Percentiles rank a stretch among this genome's conserved stretches.
Evolutionary conservation across 2,888 invertebrate genomes (phyloP).

Genomic region (Meteorus cinctellus): DNA sequence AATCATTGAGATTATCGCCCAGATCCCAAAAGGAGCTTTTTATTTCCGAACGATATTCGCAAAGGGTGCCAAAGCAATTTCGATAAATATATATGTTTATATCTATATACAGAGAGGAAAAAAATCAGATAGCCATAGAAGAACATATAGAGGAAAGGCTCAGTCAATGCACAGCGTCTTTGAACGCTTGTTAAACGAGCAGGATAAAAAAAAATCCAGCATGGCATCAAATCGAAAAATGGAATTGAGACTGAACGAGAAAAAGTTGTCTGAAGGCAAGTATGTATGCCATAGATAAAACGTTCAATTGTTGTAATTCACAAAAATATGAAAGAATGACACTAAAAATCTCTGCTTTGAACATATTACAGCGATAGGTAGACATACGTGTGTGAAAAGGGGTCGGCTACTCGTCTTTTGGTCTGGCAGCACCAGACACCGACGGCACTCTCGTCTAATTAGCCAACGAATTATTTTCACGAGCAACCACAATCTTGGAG

Average conservation of each 20-base stretch:
- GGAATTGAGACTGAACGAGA: not conserved
- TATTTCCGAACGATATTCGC: not conserved
- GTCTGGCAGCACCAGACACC: not conserved
- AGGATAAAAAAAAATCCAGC: not conserved
- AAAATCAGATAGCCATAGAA: not conserved
- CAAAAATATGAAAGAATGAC: not conserved
- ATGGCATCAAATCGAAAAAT: not conserved
- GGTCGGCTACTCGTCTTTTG: not conserved
- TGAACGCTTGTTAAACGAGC: slow-evolving; percentile 13
- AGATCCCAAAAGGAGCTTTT: too few relatives aligned
- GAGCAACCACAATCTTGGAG: not conserved
- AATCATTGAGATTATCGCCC: too few relatives aligned
- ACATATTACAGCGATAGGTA: not conserved
- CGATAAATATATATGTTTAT: not conserved
- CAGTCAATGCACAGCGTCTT: slow-evolving; percentile 25
- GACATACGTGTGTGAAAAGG: not conserved
- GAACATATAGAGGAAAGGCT: not conserved
- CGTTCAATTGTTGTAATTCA: not conserved
- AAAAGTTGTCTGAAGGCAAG: not conserved
- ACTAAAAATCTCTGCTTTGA: not conserved
- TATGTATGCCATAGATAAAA: not conserved
- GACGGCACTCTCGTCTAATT: slow-evolving; percentile 21
- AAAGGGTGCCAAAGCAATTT: not conserved
- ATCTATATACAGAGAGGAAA: not conserved
- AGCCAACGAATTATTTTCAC: slow-evolving; percentile 20